Evolutionary conservation across 2,797 vertebrate genomes (phyloP).

Genomic region (Takifugu ocellatus): DNA sequence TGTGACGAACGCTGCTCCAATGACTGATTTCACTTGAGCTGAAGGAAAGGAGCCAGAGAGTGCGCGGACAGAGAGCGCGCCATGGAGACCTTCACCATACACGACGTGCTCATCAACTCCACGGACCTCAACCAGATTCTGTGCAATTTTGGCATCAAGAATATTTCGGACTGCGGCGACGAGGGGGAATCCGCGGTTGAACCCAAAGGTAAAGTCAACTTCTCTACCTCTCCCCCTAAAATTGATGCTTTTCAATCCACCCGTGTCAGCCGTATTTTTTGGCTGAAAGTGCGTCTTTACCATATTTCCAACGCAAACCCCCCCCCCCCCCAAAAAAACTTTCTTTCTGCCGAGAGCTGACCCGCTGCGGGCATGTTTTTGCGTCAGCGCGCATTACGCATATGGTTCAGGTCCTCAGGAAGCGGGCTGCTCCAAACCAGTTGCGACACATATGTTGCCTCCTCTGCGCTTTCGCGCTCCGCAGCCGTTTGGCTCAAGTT

Average conservation of each 20-base stretch:
- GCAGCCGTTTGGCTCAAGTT: too few species aligned
- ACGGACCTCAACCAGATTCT: conserved; percentile 77
- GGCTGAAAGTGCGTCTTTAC: not conserved
- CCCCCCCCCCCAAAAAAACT: not conserved
- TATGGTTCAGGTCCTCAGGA: conserved; percentile 25
- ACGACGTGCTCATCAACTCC: conserved; percentile 73
- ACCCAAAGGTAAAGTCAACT: conserved; percentile 63
- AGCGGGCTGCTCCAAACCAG: conserved; percentile 5
- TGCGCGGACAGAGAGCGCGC: not conserved
- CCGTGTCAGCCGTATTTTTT: not conserved
- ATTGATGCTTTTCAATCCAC: not conserved
- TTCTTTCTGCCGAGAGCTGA: not conserved
- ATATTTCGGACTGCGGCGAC: conserved; percentile 70
- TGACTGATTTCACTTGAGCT: conserved; percentile 36
- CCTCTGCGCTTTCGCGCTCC: too few species aligned
- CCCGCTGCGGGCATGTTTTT: conserved; percentile 33
- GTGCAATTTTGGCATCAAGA: conserved; percentile 73
- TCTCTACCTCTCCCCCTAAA: fast-evolving
- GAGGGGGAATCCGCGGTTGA: conserved; percentile 42
- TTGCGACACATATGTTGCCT: conserved; percentile 14
- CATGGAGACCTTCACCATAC: conserved; percentile 77
- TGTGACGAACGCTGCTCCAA: not conserved
- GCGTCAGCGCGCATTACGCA: conserved; percentile 57
- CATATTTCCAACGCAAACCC: not conserved
- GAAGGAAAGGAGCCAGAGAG: not conserved